Percentiles rank a stretch among this genome's conserved stretches.
Conservation (phyloP, 2,113 vertebrate genomes). For the Illadopsis cleaveri region DNA sequence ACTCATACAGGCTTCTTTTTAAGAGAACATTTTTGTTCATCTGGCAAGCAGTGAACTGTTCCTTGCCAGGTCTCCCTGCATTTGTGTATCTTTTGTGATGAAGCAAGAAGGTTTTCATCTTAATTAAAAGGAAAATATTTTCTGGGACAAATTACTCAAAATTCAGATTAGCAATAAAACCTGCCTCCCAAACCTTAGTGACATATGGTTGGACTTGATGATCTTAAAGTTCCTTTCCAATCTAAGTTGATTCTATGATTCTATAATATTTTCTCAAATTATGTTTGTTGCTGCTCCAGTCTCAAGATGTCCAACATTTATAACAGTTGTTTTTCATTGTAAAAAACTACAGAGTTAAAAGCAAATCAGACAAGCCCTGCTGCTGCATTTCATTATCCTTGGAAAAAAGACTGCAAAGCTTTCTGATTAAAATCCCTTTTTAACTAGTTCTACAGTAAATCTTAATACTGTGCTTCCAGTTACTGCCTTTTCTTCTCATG, state of each 20-base stretch:
- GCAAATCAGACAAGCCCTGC: not conserved
- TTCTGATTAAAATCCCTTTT: slow-evolving; percentile 12
- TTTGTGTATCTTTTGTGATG: not conserved
- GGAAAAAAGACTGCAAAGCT: not conserved
- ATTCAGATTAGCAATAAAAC: not conserved
- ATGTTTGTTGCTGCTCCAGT: not conserved
- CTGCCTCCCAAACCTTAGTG: not conserved
- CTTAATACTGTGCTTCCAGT: not conserved
- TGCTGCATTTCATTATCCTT: slow-evolving; percentile 11
- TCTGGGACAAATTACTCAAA: not conserved
- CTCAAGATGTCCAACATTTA: not conserved
- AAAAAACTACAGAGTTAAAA: not conserved
- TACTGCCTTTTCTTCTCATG: not conserved
- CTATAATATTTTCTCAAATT: not conserved
- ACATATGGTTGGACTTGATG: not conserved
- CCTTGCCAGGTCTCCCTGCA: not conserved
- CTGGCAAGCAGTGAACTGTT: not conserved
- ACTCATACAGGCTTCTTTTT: not conserved
- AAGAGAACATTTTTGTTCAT: not conserved
- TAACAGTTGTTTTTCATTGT: not conserved
- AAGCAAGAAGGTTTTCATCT: not conserved
- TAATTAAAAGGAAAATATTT: not conserved
- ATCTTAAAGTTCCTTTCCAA: not conserved
- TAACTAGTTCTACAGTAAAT: not conserved
- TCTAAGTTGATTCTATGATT: not conserved